Base-by-base conservation (phyloP, 2,888 invertebrate genomes). In the Protonemura montana region DNA sequence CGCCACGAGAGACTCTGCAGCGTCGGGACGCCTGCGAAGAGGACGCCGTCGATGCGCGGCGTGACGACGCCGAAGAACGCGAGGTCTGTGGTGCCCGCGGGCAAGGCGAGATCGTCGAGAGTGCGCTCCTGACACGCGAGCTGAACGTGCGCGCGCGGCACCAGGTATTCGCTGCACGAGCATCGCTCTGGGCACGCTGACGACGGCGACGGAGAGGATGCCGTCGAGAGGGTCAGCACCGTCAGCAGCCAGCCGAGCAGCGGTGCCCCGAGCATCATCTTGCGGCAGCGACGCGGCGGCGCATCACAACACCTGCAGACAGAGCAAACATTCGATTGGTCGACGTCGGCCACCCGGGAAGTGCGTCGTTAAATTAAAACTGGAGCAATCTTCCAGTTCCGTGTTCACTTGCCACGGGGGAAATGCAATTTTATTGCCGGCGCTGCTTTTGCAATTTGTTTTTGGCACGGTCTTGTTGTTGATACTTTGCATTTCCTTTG, bases 1-100 rank as follows among this genome's bases (percentile, higher is more conserved):
- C 86, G 85, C 88, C 88, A 88, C 81, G 88, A 87, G 27, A 88
- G 41, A 77, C 87, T 86, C 77, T 81, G 87, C 28, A 88, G 84
- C 42, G 80, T 78, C 16, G 87, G 85, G 30, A 28, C 30, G 28
- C 28, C n/a, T 7, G 26, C 81, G 28, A 81, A 81, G n/a, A 81
- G n/a, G 5, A 30, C 28, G 81, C 27, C 30, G 30, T 81, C 28
- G 28, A 81, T 27, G 28, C 30, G n/a, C 6, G 81, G n/a, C n/a
- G 30, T 30, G 16, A 10, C 28, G 29, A 88, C 87, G 59, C 85
- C 85, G 27, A 86, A n/a, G 30, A 88, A 87, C 35, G 80, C 30
- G n/a, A 88, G 80, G 77, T 87, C 86, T 16, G 86, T 87, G 16
- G 87, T 78, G 30, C 86, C 85, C 81, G 80, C 29, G 25, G 87